These are phyloP conservation scores for Chelonoidis abingdonii DNA, from an alignment of 2,113 vertebrate species.

Conservation along the genomic window DNA sequence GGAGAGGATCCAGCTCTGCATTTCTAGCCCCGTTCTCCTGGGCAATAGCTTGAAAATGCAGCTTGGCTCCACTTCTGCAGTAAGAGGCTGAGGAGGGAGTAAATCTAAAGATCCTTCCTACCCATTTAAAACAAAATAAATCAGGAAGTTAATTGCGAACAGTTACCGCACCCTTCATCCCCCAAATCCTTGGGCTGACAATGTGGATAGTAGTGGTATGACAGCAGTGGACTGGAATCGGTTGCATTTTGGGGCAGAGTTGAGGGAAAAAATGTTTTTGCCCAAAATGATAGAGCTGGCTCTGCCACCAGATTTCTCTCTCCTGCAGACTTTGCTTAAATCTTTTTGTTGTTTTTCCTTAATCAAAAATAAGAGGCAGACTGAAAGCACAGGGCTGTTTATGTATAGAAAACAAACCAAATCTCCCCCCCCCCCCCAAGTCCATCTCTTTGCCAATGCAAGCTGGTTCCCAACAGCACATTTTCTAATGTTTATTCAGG, in stretches of 20 bases:
- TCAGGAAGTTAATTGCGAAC: background rate
- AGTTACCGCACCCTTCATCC: fast-evolving
- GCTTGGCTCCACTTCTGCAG: background rate
- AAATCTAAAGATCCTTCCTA: background rate
- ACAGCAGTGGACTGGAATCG: background rate
- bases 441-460: background rate
- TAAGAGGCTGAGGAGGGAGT: background rate
- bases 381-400: background rate
- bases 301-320: background rate
- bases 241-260: background rate
- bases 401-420: background rate
- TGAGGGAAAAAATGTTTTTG: background rate
- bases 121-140: background rate
- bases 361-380: background rate
- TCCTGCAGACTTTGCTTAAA: background rate
- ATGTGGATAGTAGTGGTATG: background rate
- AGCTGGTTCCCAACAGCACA: background rate
- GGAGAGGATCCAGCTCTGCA: background rate
- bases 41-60: background rate
- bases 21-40: background rate
- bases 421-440: background rate
- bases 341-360: background rate
- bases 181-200: background rate
- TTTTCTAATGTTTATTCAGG: background rate
- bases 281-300: background rate